Conservation (phyloP, 2,797 vertebrate species). For the Rhabdophis nuchalis region DNA sequence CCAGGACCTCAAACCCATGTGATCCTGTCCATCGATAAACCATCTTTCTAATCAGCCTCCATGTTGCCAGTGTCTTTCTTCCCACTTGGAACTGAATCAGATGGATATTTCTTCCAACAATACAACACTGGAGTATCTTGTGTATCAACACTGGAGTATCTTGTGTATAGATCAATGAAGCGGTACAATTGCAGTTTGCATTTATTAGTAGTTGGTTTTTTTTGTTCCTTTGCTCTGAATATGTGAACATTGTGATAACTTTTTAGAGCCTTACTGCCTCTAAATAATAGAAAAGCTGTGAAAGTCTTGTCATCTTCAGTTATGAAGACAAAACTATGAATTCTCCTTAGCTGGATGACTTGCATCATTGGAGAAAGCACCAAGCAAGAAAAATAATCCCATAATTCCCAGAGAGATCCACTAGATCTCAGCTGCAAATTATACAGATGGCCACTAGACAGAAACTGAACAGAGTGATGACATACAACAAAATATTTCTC, state of each 20-base stretch:
- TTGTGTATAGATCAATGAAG: neutral
- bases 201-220: neutral
- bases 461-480: neutral
- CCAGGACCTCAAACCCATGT: no score
- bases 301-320: neutral
- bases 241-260: neutral
- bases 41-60: no score
- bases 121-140: neutral
- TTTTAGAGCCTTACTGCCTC: neutral
- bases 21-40: no score
- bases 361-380: neutral
- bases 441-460: neutral
- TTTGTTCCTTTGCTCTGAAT: neutral
- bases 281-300: neutral
- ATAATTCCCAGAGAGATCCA: neutral
- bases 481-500: neutral
- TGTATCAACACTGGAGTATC: neutral
- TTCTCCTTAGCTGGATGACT: neutral
- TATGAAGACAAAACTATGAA: no score
- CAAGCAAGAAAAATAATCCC: neutral
- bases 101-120: no score
- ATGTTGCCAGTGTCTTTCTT: no score
- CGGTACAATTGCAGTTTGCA: neutral
- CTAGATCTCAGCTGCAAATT: neutral
- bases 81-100: no score